phyloP scores from a whole-genome alignment of 2,113 vertebrate genomes.

The mouse (Mus musculus) region DNA sequence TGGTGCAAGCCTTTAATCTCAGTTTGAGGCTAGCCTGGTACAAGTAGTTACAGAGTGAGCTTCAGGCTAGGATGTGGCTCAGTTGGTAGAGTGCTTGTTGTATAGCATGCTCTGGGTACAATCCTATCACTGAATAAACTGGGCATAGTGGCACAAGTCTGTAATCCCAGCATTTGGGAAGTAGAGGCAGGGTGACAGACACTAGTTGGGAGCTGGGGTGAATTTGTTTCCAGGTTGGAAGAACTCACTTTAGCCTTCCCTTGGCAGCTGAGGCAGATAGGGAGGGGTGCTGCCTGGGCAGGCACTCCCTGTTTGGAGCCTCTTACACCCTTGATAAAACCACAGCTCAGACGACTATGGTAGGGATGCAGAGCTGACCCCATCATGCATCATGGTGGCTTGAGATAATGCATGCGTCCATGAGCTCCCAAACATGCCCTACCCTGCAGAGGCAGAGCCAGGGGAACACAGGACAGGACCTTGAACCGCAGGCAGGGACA shows the following conservation, averaged over 20 bases:
- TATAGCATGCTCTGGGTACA: not conserved
- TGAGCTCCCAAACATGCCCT: not conserved
- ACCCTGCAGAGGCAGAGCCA: not conserved
- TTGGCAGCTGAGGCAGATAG: not conserved
- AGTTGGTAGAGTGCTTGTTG: not conserved
- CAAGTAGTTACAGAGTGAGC: not conserved
- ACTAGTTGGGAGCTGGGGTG: not conserved
- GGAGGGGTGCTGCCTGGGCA: not conserved
- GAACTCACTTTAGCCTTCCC: not conserved
- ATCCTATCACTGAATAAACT: not conserved
- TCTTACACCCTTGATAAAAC: not conserved
- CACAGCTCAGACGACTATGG: not conserved
- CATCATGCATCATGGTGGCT: not conserved
- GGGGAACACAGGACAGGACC: not conserved
- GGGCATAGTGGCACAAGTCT: not conserved
- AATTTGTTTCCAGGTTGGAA: not conserved
- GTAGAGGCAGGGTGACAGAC: not conserved
- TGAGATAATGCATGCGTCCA: not conserved
- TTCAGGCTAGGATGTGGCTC: not conserved
- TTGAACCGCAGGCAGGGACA: not conserved
- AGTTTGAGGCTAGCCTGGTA: not conserved
- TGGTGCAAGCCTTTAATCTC: not conserved
- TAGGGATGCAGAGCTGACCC: not conserved
- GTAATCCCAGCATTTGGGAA: not conserved
- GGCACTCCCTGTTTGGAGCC: not conserved